Conservation (phyloP, 2,888 invertebrate species). For the Zygogramma bicolorata region DNA sequence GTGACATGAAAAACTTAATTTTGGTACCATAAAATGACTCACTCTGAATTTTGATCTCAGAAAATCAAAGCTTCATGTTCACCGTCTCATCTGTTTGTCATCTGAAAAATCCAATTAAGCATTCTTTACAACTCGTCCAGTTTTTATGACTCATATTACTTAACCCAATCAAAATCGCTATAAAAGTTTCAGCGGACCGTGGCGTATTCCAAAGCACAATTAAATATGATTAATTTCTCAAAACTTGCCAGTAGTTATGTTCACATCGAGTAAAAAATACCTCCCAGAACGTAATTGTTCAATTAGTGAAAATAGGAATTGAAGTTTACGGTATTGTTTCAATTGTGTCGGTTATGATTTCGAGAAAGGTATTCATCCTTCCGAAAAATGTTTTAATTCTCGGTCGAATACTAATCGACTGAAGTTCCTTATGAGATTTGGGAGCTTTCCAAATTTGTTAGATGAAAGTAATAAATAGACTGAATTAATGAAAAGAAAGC, state of each 20-base stretch:
- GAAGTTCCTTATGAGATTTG: too few species aligned
- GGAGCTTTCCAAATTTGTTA: too few species aligned
- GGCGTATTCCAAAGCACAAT: constrained; percentile 42
- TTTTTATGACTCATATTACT: constrained; percentile 45
- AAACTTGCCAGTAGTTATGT: constrained; percentile 41
- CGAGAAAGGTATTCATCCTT: too few species aligned
- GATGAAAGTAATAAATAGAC: too few species aligned
- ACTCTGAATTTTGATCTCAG: not conserved
- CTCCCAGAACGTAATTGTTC: constrained; percentile 59
- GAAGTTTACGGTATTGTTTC: too few species aligned
- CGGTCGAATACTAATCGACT: too few species aligned
- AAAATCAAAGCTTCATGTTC: not conserved
- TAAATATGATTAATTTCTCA: constrained; percentile 53
- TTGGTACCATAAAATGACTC: too few species aligned
- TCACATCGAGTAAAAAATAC: constrained; percentile 53
- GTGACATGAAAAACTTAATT: not conserved
- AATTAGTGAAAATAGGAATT: constrained; percentile 55
- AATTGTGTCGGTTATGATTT: too few species aligned
- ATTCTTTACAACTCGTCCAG: not conserved
- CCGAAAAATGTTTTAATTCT: too few species aligned
- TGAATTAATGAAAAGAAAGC: too few species aligned
- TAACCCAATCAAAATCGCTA: constrained; percentile 45
- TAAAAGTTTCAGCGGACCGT: constrained; percentile 39
- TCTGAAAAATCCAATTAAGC: constrained; percentile 6
- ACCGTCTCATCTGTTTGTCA: not conserved